Percentiles rank a stretch among this genome's conserved stretches.
Conservation (phyloP, 1,140 invertebrate genomes). For the Gonatopus flavifemur region DNA sequence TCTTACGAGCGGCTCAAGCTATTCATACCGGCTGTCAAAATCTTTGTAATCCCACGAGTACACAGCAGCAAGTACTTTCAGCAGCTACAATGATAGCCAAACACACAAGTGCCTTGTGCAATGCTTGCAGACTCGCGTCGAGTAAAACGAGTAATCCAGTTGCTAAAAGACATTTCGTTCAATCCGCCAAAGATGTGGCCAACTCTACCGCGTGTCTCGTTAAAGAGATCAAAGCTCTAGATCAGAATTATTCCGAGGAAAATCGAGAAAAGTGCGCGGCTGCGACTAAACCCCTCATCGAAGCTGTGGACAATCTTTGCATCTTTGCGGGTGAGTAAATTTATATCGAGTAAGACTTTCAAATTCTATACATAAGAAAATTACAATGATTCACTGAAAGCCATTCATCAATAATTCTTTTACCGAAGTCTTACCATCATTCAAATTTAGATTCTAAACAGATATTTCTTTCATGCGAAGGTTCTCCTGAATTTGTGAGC, state of each 20-base stretch:
- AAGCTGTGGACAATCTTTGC: slow-evolving; percentile 91
- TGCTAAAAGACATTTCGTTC: slow-evolving; percentile 95
- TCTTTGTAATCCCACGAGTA: slow-evolving; percentile 73
- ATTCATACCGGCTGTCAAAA: slow-evolving; percentile 87
- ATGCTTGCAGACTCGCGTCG: slow-evolving; percentile 90
- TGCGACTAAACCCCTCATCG: slow-evolving; percentile 83
- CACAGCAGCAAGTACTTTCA: slow-evolving; percentile 82
- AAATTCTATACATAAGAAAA: too few species aligned
- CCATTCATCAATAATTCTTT: too few species aligned
- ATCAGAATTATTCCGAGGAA: slow-evolving; percentile 78
- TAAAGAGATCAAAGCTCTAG: slow-evolving; percentile 91
- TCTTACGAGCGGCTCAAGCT: slow-evolving; percentile 83
- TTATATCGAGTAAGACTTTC: too few species aligned
- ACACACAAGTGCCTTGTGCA: slow-evolving; percentile 94
- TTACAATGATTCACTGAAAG: too few species aligned
- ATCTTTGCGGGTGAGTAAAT: slow-evolving; percentile 92
- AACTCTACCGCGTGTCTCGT: slow-evolving; percentile 94
- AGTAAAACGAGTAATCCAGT: slow-evolving; percentile 90
- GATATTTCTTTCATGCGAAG: too few species aligned
- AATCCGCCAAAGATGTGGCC: slow-evolving; percentile 96
- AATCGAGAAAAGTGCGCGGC: slow-evolving; percentile 76
- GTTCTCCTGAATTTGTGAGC: slow-evolving; percentile 87
- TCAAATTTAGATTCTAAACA: too few species aligned
- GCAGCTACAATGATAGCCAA: slow-evolving; percentile 94
- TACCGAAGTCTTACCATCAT: background rate